Conservation (phyloP, 2,888 invertebrate species). For the Nineta flava region DNA sequence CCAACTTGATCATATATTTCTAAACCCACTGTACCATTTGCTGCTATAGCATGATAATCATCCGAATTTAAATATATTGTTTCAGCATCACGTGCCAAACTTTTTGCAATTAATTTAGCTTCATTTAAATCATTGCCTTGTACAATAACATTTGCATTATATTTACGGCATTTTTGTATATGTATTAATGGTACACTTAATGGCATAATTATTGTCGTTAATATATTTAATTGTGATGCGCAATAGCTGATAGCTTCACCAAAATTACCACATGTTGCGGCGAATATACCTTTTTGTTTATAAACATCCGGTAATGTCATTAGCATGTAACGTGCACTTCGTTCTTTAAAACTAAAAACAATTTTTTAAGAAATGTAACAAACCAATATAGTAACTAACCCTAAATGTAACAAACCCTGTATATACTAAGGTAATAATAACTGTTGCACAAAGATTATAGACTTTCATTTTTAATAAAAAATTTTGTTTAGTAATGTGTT, state of each 20-base stretch:
- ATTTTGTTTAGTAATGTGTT: too few relatives aligned
- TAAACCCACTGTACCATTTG: conserved; percentile 85
- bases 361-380: too few relatives aligned
- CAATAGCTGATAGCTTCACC: conserved; percentile 66
- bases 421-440: too few relatives aligned
- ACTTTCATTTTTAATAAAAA: too few relatives aligned
- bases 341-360: conserved; percentile 74
- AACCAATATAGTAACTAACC: too few relatives aligned
- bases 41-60: conserved; percentile 88
- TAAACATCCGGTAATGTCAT: conserved; percentile 57
- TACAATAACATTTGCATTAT: conserved; percentile 74
- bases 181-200: conserved; percentile 91
- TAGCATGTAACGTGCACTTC: conserved; percentile 79
- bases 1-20: conserved; percentile 85
- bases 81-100: conserved; percentile 49
- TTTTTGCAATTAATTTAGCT: conserved; percentile 66
- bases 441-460: too few relatives aligned
- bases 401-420: too few relatives aligned
- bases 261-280: conserved; percentile 90
- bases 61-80: conserved; percentile 57
- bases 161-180: conserved; percentile 71
- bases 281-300: conserved; percentile 64
- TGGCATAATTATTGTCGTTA: conserved; percentile 80
- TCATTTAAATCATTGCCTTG: conserved; percentile 71
- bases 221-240: conserved; percentile 40